These are phyloP conservation scores for Trachelus iudaicus DNA, from an alignment of 2,888 invertebrate species.

Conservation along the genomic window DNA sequence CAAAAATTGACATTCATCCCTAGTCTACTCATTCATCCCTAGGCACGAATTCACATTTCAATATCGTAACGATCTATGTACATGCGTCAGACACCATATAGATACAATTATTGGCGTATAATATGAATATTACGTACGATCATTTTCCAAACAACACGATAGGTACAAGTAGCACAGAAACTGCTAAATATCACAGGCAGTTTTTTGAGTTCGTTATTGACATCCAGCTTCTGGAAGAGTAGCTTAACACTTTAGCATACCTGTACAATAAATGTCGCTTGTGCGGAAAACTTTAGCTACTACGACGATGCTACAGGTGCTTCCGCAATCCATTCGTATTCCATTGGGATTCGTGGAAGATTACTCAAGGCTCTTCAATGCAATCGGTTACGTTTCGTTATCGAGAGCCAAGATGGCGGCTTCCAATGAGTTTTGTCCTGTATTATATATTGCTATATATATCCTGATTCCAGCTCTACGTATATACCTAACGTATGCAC, in stretches of 20 bases:
- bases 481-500: not conserved
- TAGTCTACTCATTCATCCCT: no score
- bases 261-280: not conserved
- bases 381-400: conserved; percentile 16
- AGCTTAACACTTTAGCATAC: not conserved
- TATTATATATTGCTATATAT: not conserved
- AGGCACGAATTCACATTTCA: no score
- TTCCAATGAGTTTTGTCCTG: not conserved
- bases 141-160: no score
- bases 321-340: conserved; percentile 27
- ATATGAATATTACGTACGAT: no score
- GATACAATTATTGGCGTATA: no score
- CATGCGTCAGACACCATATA: no score
- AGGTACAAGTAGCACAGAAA: no score
- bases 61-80: no score
- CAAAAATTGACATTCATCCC: no score
- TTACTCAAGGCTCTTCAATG: conserved; percentile 32
- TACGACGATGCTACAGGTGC: not conserved
- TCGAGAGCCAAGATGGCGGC: not conserved
- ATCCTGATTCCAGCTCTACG: not conserved
- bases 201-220: no score
- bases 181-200: no score
- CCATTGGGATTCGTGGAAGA: conserved; percentile 22
- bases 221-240: no score
- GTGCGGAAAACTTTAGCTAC: not conserved